These are phyloP conservation scores for Orientallactaga sibirica DNA, from an alignment of 2,797 vertebrate genomes.

Conservation along the genomic window DNA sequence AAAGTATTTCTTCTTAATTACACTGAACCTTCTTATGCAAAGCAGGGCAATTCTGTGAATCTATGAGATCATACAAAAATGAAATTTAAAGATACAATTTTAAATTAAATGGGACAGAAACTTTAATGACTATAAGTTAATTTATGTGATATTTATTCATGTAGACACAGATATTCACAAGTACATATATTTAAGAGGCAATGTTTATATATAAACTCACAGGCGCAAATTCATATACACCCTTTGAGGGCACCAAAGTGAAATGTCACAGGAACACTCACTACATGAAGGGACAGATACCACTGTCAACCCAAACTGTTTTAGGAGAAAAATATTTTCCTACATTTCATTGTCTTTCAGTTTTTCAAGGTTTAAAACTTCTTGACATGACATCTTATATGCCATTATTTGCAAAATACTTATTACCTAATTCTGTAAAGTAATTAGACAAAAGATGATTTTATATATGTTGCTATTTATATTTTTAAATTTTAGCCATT, in stretches of 20 bases:
- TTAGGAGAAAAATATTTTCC: neutral
- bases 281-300: neutral
- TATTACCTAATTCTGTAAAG: neutral
- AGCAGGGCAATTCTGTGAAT: neutral
- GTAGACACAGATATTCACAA: neutral
- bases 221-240: neutral
- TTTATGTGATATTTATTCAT: neutral
- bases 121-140: conserved; percentile 32
- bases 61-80: conserved; percentile 26
- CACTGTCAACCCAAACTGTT: neutral
- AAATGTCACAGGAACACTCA: neutral
- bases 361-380: conserved; percentile 2
- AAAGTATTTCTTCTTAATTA: conserved; percentile 35
- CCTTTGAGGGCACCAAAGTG: neutral
- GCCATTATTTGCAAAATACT: conserved; percentile 13
- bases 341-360: neutral
- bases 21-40: conserved; percentile 46
- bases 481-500: neutral
- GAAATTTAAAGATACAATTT: conserved; percentile 55
- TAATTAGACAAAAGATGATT: neutral
- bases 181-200: neutral
- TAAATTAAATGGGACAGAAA: conserved; percentile 74
- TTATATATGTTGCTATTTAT: neutral
- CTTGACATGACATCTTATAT: conserved; percentile 36
- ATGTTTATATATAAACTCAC: neutral